Evolutionary conservation across 2,113 vertebrate genomes (phyloP).

Genomic region (Eidolon helvum): DNA sequence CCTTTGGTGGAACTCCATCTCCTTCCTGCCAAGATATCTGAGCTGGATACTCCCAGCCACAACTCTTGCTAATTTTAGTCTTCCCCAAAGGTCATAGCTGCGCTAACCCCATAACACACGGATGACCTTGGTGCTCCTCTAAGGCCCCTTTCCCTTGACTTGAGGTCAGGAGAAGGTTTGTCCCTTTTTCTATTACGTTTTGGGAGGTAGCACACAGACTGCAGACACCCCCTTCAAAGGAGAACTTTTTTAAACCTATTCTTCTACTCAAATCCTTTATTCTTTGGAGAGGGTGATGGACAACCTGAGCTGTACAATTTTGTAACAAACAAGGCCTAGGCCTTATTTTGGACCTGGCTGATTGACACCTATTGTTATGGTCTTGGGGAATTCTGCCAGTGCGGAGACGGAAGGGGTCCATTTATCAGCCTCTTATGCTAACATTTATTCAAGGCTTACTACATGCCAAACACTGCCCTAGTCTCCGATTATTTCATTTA

Average conservation of each 20-base stretch:
- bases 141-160: not conserved
- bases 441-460: not conserved
- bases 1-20: not conserved
- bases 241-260: rapidly evolving
- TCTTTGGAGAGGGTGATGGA: not conserved
- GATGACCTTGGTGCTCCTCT: not conserved
- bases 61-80: not conserved
- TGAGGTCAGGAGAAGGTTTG: not conserved
- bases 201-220: not conserved
- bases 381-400: not conserved
- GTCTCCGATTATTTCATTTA: not conserved
- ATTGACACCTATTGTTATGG: not conserved
- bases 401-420: not conserved
- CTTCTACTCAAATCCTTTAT: not conserved
- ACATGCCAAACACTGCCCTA: not conserved
- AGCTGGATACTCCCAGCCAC: not conserved
- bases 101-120: too few species aligned
- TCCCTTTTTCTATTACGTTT: not conserved
- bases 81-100: not conserved
- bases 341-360: not conserved
- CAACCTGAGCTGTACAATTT: not conserved
- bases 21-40: not conserved
- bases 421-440: not conserved
- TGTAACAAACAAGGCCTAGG: not conserved
- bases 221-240: not conserved